phyloP scores from a whole-genome alignment of 2,797 vertebrate genomes.

The Pseudochromis fuscus region DNA sequence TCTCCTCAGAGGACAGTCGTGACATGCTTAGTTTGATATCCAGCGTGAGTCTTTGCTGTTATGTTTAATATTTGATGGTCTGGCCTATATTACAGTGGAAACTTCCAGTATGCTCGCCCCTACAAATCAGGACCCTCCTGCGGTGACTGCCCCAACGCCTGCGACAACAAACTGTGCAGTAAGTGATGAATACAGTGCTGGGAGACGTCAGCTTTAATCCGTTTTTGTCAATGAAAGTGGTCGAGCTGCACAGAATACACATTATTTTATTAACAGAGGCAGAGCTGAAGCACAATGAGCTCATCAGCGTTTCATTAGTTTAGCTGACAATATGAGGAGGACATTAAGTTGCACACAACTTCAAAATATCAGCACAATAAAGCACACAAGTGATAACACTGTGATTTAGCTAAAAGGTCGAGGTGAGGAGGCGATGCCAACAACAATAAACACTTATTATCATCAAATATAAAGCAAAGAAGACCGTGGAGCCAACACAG shows the following conservation, averaged over 20 bases:
- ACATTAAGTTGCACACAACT: no score
- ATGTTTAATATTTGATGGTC: conserved; percentile 45
- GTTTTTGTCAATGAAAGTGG: background rate
- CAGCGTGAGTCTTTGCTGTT: background rate
- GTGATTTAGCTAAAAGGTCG: no score
- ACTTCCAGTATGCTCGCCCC: conserved; percentile 54
- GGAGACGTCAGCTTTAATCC: background rate
- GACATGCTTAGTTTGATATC: conserved; percentile 19
- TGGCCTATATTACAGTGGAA: conserved; percentile 81
- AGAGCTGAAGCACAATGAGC: background rate
- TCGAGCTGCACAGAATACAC: background rate
- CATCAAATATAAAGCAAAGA: no score
- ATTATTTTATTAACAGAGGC: background rate
- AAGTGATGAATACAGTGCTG: conserved; percentile 40
- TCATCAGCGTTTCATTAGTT: no score
- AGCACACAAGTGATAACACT: no score
- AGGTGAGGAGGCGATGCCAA: no score
- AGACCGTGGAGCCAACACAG: no score
- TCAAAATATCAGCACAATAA: no score
- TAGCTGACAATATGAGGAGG: no score
- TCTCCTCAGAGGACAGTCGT: background rate
- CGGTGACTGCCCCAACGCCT: conserved; percentile 80
- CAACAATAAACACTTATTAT: no score
- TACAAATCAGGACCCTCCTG: conserved; percentile 82
- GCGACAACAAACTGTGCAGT: conserved; percentile 83